Conservation (phyloP, 2,797 vertebrate species). For the Halcyon badia region DNA sequence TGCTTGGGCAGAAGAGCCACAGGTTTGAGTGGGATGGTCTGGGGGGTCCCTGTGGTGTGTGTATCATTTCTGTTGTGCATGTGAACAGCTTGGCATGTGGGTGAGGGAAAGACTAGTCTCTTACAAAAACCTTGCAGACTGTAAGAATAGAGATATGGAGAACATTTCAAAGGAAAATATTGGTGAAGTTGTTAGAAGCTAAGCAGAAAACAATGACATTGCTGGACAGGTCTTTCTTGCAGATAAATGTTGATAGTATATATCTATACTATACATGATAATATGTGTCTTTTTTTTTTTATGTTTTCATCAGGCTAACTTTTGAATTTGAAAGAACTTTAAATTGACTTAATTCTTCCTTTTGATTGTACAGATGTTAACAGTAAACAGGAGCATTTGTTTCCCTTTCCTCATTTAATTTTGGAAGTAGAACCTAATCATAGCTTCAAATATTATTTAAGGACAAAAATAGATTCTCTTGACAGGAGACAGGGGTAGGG, state of each 20-base stretch:
- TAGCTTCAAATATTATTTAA: constrained; percentile 26
- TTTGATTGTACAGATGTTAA: background rate
- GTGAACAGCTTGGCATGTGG: accelerated
- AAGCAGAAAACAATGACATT: background rate
- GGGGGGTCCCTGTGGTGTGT: background rate
- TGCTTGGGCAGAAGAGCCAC: background rate
- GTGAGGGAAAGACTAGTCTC: background rate
- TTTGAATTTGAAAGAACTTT: background rate
- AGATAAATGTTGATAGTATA: background rate
- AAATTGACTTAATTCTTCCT: constrained; percentile 10
- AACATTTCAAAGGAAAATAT: background rate
- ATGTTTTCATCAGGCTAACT: background rate
- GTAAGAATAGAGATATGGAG: background rate
- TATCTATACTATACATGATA: background rate
- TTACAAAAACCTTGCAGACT: background rate
- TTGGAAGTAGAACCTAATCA: constrained; percentile 4
- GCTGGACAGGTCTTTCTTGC: background rate
- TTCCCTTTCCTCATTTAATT: constrained; percentile 26
- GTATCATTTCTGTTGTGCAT: background rate
- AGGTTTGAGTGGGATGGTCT: background rate
- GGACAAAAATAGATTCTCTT: background rate
- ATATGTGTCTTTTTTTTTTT: background rate
- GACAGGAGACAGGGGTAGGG: background rate
- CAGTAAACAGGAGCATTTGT: constrained; percentile 38
- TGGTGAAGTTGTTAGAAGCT: background rate